Evolutionary conservation across 2,888 invertebrate species (phyloP), one percentile per base, ranked within the genome.

Genomic region (Ichneumoninae sp.): DNA sequence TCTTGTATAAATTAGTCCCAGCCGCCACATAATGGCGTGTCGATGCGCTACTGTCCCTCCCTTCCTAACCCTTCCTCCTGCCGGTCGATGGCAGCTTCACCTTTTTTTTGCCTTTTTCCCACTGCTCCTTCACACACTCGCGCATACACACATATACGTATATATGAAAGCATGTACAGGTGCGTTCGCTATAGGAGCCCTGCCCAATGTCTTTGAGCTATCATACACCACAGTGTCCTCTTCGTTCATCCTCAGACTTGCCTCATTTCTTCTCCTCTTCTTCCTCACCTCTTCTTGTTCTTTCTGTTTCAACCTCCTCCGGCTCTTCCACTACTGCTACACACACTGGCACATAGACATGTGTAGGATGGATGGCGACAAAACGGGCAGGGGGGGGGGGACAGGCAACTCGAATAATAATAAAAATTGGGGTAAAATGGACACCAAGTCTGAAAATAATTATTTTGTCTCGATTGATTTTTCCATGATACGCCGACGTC

Each of bases 1-100:
- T 83, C 92, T 93, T 93, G 93, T 93, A 93, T 93, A 93, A 93
- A 93, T 93, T 93, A 93, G 93, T 93, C 93, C 91, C 91, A 90
- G 91, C 91, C 92, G 92, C 91, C 93, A 93, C 93, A 93, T 93
- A 93, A 93, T 93, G 92, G 93, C 92, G 93, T 93, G 93, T 93
- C 93, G 93, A 93, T 93, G 92, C 91, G 93, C 93, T 93, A 93
- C 93, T 91, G 93, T 92, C 92, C 90, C 89, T 86, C 73, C 54
- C 75, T 86, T 88, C 74, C 78, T 81, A 78, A 60, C 60, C 77
- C 76, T 77, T 86, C 81, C 87, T 82, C 85, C 85, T 85, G 86
- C 54, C 76, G 57, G 19, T 63, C 60, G 63, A 63, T 65, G 50
- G 65, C 65, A 33, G 50, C 74, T n/a, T 47, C 50, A 63, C 19